phyloP scores from a whole-genome alignment of 1,140 invertebrate genomes.

The Hirudo medicinalis region DNA sequence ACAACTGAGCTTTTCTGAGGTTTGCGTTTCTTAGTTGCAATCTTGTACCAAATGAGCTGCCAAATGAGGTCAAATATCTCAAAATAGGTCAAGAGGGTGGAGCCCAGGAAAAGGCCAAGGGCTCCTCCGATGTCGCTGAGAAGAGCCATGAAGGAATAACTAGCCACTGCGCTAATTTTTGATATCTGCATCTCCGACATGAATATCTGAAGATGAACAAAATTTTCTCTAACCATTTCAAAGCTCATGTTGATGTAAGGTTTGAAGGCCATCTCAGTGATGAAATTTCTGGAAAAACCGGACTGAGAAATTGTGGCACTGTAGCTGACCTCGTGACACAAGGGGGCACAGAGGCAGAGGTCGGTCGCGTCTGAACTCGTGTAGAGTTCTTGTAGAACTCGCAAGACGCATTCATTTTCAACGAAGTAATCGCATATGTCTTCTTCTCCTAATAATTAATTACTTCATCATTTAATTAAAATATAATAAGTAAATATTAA shows the following conservation, averaged over 20 bases:
- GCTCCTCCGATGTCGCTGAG: conserved; percentile 33
- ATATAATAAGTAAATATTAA: neutral
- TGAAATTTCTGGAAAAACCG: conserved; percentile 14
- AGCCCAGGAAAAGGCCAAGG: conserved; percentile 30
- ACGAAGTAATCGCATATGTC: conserved; percentile 8
- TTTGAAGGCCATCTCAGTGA: neutral
- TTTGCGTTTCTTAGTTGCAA: no score
- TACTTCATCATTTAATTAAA: neutral
- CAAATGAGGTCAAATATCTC: conserved; percentile 22
- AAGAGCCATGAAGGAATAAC: conserved; percentile 29
- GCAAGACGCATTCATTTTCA: neutral
- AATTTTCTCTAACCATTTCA: conserved; percentile 5
- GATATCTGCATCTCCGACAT: conserved; percentile 29
- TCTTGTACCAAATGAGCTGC: no score
- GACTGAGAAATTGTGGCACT: conserved; percentile 2
- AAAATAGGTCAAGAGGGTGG: conserved; percentile 31
- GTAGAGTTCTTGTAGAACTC: neutral
- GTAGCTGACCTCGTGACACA: conserved; percentile 10
- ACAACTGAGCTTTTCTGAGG: no score
- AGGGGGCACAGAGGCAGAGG: neutral
- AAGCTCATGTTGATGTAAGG: neutral
- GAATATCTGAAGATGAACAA: conserved; percentile 2
- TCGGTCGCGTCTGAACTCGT: neutral
- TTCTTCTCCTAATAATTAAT: neutral
- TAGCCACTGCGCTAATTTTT: conserved; percentile 28